A percentile compares a stretch with the other conserved stretches of the same genome.
Evolutionary conservation across 2,797 vertebrate species (phyloP).

Genomic region (Austrolebias charrua): DNA sequence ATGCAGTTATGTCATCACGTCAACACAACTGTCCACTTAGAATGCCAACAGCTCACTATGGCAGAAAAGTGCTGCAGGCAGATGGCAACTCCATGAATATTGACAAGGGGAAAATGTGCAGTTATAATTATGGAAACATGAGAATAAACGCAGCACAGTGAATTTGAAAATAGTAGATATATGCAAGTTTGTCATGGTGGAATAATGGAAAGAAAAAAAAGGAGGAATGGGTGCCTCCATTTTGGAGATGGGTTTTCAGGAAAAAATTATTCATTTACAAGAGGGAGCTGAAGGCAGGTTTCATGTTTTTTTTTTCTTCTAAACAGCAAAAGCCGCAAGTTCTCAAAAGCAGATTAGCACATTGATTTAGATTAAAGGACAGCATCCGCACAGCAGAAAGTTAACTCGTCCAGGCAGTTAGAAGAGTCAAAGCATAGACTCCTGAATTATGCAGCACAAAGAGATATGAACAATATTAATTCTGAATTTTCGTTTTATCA

Average conservation of each 20-base stretch:
- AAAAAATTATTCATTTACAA: conserved; percentile 45
- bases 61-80: conserved; percentile 40
- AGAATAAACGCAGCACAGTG: conserved; percentile 19
- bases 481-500: conserved; percentile 53
- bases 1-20: conserved; percentile 13
- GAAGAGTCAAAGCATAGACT: conserved; percentile 58
- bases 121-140: conserved; percentile 35
- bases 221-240: conserved; percentile 16
- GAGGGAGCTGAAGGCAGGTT: conserved; percentile 37
- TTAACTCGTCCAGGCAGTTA: conserved; percentile 46
- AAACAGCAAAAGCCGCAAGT: conserved; percentile 35
- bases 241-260: conserved; percentile 19
- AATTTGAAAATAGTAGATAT: conserved; percentile 52
- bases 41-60: conserved; percentile 7
- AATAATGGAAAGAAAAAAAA: conserved; percentile 7
- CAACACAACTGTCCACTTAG: conserved; percentile 19
- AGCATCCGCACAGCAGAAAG: conserved; percentile 42
- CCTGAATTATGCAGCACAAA: conserved; percentile 57
- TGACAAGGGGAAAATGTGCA: conserved; percentile 29
- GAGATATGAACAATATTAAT: conserved; percentile 60
- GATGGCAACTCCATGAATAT: conserved; percentile 34
- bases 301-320: conserved; percentile 42
- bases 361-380: conserved; percentile 52
- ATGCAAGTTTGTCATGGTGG: conserved; percentile 40
- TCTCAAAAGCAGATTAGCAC: conserved; percentile 66